Conservation (phyloP, 1,140 invertebrate species). For the Venustaconcha ellipsiformis region DNA sequence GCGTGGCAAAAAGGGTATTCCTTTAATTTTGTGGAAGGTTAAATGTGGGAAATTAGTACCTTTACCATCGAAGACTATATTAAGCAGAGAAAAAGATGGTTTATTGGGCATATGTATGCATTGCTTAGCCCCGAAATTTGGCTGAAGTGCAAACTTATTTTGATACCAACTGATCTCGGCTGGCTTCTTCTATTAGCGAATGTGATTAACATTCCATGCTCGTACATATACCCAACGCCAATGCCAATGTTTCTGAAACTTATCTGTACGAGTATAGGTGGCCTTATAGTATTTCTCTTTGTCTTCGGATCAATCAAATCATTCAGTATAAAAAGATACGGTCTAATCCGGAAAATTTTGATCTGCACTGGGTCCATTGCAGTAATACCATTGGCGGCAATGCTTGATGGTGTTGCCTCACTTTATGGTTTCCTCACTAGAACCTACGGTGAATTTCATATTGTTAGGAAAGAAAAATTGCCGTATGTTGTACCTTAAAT, state of each 20-base stretch:
- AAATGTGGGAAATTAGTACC: conserved; percentile 98
- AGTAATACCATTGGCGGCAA: too few species aligned
- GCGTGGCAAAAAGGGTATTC: conserved; percentile 74
- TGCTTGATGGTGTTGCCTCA: too few species aligned
- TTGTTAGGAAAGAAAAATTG: too few species aligned
- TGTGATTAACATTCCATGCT: conserved; percentile 87
- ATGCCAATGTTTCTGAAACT: conserved; percentile 82
- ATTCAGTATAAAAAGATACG: conserved; percentile 70
- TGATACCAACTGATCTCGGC: conserved; percentile 91
- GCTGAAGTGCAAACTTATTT: conserved; percentile 82
- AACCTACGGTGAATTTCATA: too few species aligned
- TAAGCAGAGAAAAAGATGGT: conserved; percentile 95
- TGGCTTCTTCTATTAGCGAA: conserved; percentile 95
- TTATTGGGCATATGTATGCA: conserved; percentile 94
- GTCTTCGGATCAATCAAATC: conserved; percentile 95
- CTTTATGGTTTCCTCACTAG: too few species aligned
- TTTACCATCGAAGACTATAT: conserved; percentile 95
- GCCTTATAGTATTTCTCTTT: conserved; percentile 94
- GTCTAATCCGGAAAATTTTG: conserved; percentile 85
- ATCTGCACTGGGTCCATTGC: conserved; percentile 81
- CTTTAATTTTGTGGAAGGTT: conserved; percentile 71
- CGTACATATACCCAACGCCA: conserved; percentile 86
- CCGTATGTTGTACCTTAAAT: too few species aligned
- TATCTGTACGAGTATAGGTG: conserved; percentile 87
- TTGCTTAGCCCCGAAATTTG: conserved; percentile 91